Evolutionary conservation across 2,113 vertebrate species (phyloP), one percentile per base, ranked within the genome.

Genomic region (Gallinago jamesoni): DNA sequence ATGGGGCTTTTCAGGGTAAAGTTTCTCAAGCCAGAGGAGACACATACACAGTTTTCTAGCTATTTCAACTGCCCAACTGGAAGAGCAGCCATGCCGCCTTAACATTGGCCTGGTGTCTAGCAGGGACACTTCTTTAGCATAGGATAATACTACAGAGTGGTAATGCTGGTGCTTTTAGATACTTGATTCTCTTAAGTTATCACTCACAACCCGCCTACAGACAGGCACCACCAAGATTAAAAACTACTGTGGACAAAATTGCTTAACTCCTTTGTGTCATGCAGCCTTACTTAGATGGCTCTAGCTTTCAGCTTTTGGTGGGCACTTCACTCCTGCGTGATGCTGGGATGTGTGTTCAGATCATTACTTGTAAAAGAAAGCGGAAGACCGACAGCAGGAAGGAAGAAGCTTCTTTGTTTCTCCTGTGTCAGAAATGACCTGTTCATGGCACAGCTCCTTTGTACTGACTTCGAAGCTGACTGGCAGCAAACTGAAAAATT

Each of bases 81-180:
- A 80, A 59, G 18, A 57, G 48, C 22, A 57, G 24, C 41, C 35
- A 33, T 0, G 1, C 14, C 47, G 19, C 67, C 57, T n/a, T 33
- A 50, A 5, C 6, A 11, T 27, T 56, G 66, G 3, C 47, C 35
- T 45, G 31, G 16, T n/a, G 28, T 50, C 59, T 48, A 57, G 16
- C 1, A 0, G n/a, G 31, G 16, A 48, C 57, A 22, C 19, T 76
- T 35, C 50, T 53, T 18, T 86, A 35, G 41, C 0, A 0, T 4
- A 23, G 37, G 14, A 33, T n/a, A 43, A 25, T 53, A 33, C 75
- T n/a, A 69, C 9, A 27, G 30, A 10, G 16, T 25, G 52, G 39
- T 69, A 60, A 66, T 39, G 27, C 69, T 89, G 43, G 24, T 72
- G 15, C 14, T 39, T 77, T 72, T 23, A 56, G 24, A n/a, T 17